Percentiles rank a stretch among this genome's conserved stretches.
Conservation (phyloP, 1,140 invertebrate species). For the Drosophila pseudoananassae region DNA sequence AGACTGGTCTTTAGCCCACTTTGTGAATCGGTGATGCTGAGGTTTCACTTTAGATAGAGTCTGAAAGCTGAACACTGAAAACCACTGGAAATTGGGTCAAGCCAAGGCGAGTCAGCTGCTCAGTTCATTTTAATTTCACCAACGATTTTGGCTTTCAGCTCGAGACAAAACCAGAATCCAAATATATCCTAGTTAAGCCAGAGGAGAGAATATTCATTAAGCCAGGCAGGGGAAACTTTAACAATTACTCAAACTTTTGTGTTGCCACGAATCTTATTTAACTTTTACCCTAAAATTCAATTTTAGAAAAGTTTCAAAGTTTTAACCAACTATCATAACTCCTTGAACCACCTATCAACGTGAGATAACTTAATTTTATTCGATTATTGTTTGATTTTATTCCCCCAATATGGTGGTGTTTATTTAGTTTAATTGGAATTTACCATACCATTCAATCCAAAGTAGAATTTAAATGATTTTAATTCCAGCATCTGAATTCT, state of each 20-base stretch:
- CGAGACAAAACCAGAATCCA: constrained; percentile 1
- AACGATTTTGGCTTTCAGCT: constrained; percentile 4
- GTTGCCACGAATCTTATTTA: neutral
- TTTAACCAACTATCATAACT: neutral
- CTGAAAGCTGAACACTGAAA: neutral
- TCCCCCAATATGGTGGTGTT: constrained; percentile 43
- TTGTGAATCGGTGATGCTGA: constrained; percentile 32
- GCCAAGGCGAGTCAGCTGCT: neutral
- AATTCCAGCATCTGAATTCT: constrained; percentile 25
- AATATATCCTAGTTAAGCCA: constrained; percentile 7
- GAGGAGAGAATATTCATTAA: constrained; percentile 2
- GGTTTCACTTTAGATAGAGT: constrained; percentile 17
- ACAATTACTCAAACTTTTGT: constrained; percentile 18
- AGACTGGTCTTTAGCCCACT: neutral
- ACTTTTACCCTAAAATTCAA: constrained; percentile 1
- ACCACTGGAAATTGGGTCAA: constrained; percentile 32
- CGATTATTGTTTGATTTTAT: constrained; percentile 26
- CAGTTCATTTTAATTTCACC: constrained; percentile 21
- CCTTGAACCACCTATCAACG: neutral
- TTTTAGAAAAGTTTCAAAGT: neutral
- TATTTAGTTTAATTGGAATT: constrained; percentile 66
- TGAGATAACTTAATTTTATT: neutral
- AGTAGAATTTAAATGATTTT: constrained; percentile 31
- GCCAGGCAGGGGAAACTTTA: constrained; percentile 4
- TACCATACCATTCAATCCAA: constrained; percentile 15